A percentile compares a stretch with the other conserved stretches of the same genome.
Conservation (phyloP, 35 echinoderm and acorn worm species). For the Diadema setosum region DNA sequence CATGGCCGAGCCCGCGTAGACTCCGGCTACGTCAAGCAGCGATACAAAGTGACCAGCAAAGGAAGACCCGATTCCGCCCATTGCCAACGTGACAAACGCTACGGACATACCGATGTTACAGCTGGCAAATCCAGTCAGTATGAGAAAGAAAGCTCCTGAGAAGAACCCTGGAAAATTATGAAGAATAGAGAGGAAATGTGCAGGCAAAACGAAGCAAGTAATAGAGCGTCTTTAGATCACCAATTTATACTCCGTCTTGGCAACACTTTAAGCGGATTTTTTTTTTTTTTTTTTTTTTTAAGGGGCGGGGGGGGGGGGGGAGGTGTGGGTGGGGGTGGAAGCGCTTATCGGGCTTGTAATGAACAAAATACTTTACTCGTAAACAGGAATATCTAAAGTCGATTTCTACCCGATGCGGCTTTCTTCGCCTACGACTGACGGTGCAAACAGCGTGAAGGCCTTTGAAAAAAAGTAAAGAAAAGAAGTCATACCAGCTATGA, state of each 20-base stretch:
- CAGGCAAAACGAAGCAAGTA: not conserved
- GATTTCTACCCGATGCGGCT: too few relatives aligned
- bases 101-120: conserved; percentile 66
- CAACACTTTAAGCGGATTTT: not conserved
- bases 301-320: too few relatives aligned
- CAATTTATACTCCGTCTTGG: not conserved
- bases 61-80: conserved; percentile 41
- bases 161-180: conserved; percentile 41
- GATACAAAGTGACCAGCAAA: conserved; percentile 72
- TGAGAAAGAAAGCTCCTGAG: conserved; percentile 48
- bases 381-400: too few relatives aligned
- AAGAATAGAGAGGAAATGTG: not conserved
- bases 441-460: too few relatives aligned
- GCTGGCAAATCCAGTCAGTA: conserved; percentile 59
- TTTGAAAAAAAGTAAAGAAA: too few relatives aligned
- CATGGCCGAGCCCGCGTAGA: conserved; percentile 80
- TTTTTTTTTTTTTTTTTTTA: too few relatives aligned
- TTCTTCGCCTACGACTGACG: too few relatives aligned
- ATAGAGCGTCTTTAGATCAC: not conserved
- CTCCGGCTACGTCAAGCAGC: conserved; percentile 77
- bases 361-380: too few relatives aligned
- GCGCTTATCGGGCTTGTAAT: too few relatives aligned
- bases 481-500: too few relatives aligned
- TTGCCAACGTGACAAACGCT: conserved; percentile 45
- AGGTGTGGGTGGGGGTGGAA: too few relatives aligned